Base-by-base conservation (phyloP, 2,113 vertebrate genomes). In the Mesocricetus auratus region DNA sequence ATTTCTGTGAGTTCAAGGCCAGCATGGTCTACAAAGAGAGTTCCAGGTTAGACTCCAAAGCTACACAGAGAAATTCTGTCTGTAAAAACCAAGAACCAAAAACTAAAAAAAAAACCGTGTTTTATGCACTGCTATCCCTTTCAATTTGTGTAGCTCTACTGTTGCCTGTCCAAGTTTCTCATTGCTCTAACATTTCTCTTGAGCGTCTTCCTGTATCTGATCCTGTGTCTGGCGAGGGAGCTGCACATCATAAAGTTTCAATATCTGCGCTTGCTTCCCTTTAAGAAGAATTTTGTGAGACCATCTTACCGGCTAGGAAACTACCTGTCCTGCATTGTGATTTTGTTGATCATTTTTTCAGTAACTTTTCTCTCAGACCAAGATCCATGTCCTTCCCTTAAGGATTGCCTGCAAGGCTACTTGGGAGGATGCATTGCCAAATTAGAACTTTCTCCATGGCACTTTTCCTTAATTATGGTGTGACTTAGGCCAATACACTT, bases 171-270 rank as follows among this genome's bases (percentile, higher is more conserved):
- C 39, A 3, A 26, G 16, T 7, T 11, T 3, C 53, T 58, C 19
- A 13, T 26, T 17, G 12, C 9, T 21, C 17, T 1, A 31, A 29
- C 2, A 12, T 58, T 53, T 11, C 17, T 3, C 3, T 53, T 4
- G 24, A 45, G 19, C 21, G 66, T 87, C 42, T 16, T 13, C 22
- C 1, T 31, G 7, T 5, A 7, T 7, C 33, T 39, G 29, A 7
- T 29, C 42, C 9, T 6, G 10, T n/a, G 42, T 17, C 47, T 60
- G 17, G 29, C 66, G 29, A 62, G 24, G 11, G 22, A 22, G 1
- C 83, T 39, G 77, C 39, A 33, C 6, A 33, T 53, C 50, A 60
- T 1, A 22, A 5, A 13, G 2, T 19, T 36, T 90, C 5, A 68
- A 79, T 16, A 16, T 78, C 50, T 79, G 0, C 15, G 42, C 64